Conservation (phyloP, 2,888 invertebrate species). For the Sussaba pulchella region DNA sequence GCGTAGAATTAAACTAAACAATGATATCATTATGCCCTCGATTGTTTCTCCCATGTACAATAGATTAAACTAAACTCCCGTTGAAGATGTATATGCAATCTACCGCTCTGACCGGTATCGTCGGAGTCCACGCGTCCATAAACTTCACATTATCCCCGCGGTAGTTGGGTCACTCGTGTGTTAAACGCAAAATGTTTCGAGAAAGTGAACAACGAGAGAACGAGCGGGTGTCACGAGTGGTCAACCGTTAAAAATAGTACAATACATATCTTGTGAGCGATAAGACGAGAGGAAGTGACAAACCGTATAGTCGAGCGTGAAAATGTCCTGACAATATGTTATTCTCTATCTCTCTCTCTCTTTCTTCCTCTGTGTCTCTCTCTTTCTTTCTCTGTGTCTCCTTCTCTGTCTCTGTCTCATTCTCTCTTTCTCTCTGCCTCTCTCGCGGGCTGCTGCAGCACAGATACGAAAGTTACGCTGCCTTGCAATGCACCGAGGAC, state of each 20-base stretch:
- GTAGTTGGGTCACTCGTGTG: not conserved
- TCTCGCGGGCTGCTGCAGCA: not conserved
- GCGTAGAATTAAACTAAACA: not conserved
- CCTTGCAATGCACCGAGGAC: not conserved
- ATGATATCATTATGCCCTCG: constrained; percentile 18
- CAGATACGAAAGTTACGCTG: not conserved
- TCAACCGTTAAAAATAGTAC: constrained; percentile 53
- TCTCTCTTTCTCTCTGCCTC: too few relatives aligned
- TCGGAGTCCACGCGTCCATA: not conserved
- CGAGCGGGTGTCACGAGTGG: constrained; percentile 19
- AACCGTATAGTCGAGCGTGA: constrained; percentile 30
- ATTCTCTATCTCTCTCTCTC: not conserved
- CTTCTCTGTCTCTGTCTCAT: too few relatives aligned
- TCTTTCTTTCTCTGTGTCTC: too few relatives aligned
- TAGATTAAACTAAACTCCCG: constrained; percentile 6
- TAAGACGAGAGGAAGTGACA: constrained; percentile 60
- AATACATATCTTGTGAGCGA: constrained; percentile 45
- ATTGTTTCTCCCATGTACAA: not conserved
- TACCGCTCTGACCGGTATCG: not conserved
- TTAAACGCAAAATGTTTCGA: constrained; percentile 8
- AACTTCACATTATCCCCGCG: not conserved
- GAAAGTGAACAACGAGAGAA: not conserved
- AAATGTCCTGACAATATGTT: constrained; percentile 27
- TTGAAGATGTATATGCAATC: not conserved
- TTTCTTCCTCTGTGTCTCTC: too few relatives aligned